Evolutionary conservation across 2,113 vertebrate species (phyloP).

Genomic region (Tachuris rubrigastra): DNA sequence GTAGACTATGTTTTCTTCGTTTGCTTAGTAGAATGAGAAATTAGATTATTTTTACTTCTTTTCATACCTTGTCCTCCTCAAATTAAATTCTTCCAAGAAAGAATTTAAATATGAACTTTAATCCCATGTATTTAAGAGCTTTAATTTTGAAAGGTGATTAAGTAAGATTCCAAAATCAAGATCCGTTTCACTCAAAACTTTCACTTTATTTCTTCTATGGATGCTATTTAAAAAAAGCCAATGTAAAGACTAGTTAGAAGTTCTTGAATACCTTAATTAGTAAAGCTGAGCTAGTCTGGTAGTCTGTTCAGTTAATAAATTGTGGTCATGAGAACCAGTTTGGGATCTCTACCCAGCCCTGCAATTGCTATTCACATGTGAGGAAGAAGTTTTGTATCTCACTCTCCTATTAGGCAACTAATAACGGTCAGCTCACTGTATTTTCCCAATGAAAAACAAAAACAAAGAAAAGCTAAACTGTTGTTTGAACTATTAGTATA

Average conservation of each 20-base stretch:
- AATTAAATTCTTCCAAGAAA: not conserved
- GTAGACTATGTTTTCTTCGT: not conserved
- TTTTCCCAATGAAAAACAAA: not conserved
- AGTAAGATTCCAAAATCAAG: not conserved
- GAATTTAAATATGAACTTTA: not conserved
- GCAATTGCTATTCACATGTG: not conserved
- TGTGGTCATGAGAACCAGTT: accelerated
- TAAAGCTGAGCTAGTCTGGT: not conserved
- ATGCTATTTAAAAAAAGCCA: not conserved
- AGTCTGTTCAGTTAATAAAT: not conserved
- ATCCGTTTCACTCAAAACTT: not conserved
- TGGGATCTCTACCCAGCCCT: not conserved
- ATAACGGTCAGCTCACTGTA: not conserved
- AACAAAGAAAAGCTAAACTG: not conserved
- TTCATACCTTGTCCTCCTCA: not conserved
- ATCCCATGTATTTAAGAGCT: not conserved
- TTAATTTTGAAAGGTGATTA: not conserved
- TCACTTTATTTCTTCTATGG: not conserved
- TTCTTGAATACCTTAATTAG: not conserved
- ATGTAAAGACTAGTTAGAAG: not conserved
- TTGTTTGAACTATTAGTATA: not conserved
- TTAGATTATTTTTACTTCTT: not conserved
- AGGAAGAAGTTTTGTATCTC: not conserved
- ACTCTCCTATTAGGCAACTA: not conserved
- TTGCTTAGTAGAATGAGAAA: not conserved